phyloP scores from a whole-genome alignment of 2,113 vertebrate genomes.

The Xyliphius kryptos region DNA sequence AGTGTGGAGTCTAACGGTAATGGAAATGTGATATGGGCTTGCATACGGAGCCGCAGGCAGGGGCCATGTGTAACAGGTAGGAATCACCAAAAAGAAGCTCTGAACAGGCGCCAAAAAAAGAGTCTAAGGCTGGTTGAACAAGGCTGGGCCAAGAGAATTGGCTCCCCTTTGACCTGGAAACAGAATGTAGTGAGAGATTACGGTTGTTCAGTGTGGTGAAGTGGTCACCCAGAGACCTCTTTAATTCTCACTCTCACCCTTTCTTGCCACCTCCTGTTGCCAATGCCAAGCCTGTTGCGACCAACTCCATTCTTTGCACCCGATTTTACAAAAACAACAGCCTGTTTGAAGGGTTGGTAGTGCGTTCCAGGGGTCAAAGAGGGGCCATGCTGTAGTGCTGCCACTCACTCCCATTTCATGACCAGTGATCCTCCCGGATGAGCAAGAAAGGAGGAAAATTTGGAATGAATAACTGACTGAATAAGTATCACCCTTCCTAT shows the following conservation, averaged over 20 bases:
- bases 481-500: conserved; percentile 22
- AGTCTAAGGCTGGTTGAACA: conserved; percentile 37
- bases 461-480: conserved; percentile 9
- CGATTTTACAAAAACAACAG: conserved; percentile 47
- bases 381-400: conserved; percentile 56
- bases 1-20: conserved; percentile 14
- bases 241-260: conserved; percentile 52
- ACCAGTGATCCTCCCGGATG: conserved; percentile 40
- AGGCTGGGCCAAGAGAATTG: conserved; percentile 50
- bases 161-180: conserved; percentile 67
- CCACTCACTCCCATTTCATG: conserved; percentile 55
- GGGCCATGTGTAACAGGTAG: conserved; percentile 14
- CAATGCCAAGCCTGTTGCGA: conserved; percentile 43
- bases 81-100: conserved; percentile 18
- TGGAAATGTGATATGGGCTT: conserved; percentile 8
- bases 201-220: conserved; percentile 70
- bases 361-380: conserved; percentile 65
- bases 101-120: conserved; percentile 39
- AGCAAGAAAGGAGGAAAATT: conserved; percentile 21
- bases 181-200: conserved; percentile 71
- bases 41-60: no score
- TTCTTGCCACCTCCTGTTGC: conserved; percentile 37
- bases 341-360: conserved; percentile 51
- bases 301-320: conserved; percentile 35
- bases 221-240: conserved; percentile 66